A percentile compares a stretch with the other conserved stretches of the same genome.
These are phyloP conservation scores for Lasius fuliginosus DNA, from an alignment of 2,888 invertebrate genomes.

Conservation along the genomic window DNA sequence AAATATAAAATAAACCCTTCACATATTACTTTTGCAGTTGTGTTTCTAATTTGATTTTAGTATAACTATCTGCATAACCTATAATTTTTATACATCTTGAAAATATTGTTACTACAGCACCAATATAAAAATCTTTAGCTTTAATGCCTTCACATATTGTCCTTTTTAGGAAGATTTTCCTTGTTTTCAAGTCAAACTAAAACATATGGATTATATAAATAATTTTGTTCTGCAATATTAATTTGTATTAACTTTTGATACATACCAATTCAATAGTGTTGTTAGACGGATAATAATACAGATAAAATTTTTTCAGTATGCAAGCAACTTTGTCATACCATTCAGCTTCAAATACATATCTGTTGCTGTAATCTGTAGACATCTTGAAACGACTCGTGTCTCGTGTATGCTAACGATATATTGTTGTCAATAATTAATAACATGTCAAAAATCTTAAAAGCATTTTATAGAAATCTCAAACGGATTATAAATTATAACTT, in stretches of 20 bases:
- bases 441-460: not conserved
- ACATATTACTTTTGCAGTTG: conserved; percentile 89
- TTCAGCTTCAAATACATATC: conserved; percentile 90
- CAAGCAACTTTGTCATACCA: conserved; percentile 95
- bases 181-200: conserved; percentile 89
- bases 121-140: conserved; percentile 91
- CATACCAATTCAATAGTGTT: conserved; percentile 93
- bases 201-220: conserved; percentile 64
- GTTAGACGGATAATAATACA: conserved; percentile 93
- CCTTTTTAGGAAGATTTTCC: conserved; percentile 90
- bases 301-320: conserved; percentile 91
- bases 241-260: conserved; percentile 56
- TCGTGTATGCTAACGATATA: not conserved
- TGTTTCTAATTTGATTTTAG: conserved; percentile 89
- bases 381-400: conserved; percentile 60
- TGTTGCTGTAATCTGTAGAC: conserved; percentile 77
- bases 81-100: conserved; percentile 91
- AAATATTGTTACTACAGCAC: conserved; percentile 91
- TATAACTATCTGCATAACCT: conserved; percentile 91
- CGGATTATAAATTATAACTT: not conserved
- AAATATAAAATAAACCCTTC: conserved; percentile 45
- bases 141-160: conserved; percentile 90
- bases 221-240: not conserved
- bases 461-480: not conserved
- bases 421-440: not conserved